Evolutionary conservation across 2,888 invertebrate species (phyloP), one percentile per base, ranked within the genome.

Genomic region (Rhingia campestris): DNA sequence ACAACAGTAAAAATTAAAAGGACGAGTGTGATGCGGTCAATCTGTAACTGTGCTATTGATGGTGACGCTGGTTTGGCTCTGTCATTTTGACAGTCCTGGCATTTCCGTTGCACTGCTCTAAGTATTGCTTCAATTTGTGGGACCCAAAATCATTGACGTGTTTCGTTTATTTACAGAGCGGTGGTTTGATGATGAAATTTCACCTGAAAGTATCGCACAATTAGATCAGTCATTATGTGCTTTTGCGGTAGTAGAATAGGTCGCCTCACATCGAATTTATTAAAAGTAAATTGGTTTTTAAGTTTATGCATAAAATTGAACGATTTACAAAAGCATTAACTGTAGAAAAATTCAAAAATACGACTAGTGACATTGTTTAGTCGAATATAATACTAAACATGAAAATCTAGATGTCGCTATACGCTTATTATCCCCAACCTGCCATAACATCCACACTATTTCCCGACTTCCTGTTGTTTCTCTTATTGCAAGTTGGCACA

Each of bases 1-100:
- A n/a, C n/a, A n/a, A n/a, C n/a, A n/a, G n/a, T n/a, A n/a, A n/a
- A n/a, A n/a, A 67, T n/a, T 79, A 37, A 86, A 86, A 10, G 77
- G 84, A 4, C 70, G 39, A 4, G 61, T 0, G 51, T 45, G 1
- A 72, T 6, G 3, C 73, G 51, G 9, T 56, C 64, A n/a, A n/a
- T n/a, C n/a, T n/a, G n/a, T n/a, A n/a, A n/a, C n/a, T n/a, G n/a
- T 32, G 61, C 74, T 87, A 87, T 87, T 9, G 82, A 22, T 9
- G 87, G 86, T 0, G 73, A 22, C 0, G 14, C 49, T 4, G 87
- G 81, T 0, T 37, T 76, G 6, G 63, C 76, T 30, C 53, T 63
- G 3, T 43, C 39, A n/a, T 54, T 64, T 66, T 43, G 74, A 14
- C 86, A 86, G 9, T 12, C 43, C n/a, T 32, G 41, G 12, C 86